Base-by-base conservation (phyloP, 2,797 vertebrate genomes). In the Mus caroli region DNA sequence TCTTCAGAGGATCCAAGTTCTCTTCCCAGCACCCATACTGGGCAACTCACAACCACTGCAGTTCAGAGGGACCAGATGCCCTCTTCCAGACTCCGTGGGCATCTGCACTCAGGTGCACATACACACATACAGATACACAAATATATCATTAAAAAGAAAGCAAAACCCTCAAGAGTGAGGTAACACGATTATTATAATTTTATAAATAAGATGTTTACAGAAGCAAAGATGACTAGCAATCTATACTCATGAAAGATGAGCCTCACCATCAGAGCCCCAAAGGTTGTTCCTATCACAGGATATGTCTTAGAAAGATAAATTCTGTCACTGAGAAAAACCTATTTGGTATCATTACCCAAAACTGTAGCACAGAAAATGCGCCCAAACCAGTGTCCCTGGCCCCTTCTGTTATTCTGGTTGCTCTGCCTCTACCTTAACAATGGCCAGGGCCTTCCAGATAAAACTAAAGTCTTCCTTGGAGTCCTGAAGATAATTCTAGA, bases 381-480 rank as follows among this genome's bases (percentile, higher is more conserved):
- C 54, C 73, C 92, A 90, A n/a, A 88, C n/a, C 43, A 75, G 62
- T 6, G 52, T 73, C 85, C 95, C 94, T 93, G 92, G 82, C 93
- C 31, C 50, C 34, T 73, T n/a, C 26, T 87, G 40, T 20, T 14
- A 24, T 34, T 69, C 26, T 73, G 14, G 28, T 91, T 91, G 84
- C 77, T 96, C 54, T 96, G 46, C 20, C 94, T 87, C 75, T 91
- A 93, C n/a, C 4, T 84, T 95, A 96, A 93, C 22, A 67, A 87
- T 43, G 56, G 75, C 71, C 73, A 75, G 34, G 86, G 37, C 37
- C 67, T 95, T 96, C 26, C 31, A 69, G 54, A 34, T 92, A 52
- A 96, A 92, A 94, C 28, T 91, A 28, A 97, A 78, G 64, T 62
- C n/a, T 69, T 84, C 94, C 92, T 90, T 89, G 17, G 46, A 93